Conservation (phyloP, 2,113 vertebrate species). For the Kryptolebias marmoratus region DNA sequence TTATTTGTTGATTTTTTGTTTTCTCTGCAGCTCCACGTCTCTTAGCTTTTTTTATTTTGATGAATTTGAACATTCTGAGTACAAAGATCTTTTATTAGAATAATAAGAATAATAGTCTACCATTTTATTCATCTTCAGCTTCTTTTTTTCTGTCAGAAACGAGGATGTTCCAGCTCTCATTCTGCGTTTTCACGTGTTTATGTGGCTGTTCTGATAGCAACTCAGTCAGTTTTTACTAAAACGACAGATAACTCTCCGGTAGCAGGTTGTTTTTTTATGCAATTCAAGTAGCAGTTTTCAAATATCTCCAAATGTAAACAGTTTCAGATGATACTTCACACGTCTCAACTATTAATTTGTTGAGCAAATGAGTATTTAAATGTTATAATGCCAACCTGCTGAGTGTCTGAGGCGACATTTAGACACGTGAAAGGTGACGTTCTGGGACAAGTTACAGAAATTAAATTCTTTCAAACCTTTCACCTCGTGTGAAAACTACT, state of each 20-base stretch:
- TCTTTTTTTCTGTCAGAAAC: neutral
- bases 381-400: neutral
- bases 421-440: too few species aligned
- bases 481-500: neutral
- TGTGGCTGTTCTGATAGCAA: neutral
- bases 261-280: slow-evolving; percentile 4
- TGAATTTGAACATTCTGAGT: neutral
- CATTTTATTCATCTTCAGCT: neutral
- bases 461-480: neutral
- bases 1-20: too few species aligned
- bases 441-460: neutral
- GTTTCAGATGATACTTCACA: neutral
- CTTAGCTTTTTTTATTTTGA: neutral
- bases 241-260: neutral
- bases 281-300: neutral
- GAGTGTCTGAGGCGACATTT: too few species aligned
- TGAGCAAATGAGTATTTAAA: neutral
- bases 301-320: slow-evolving; percentile 4
- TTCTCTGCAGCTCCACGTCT: neutral
- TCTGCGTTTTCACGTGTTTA: neutral
- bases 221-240: neutral
- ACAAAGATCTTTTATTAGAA: neutral
- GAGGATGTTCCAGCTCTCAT: neutral
- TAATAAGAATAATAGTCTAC: neutral
- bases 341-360: neutral